These are phyloP conservation scores for Frieseomelitta varia DNA, from an alignment of 1,140 invertebrate genomes.

Conservation along the genomic window DNA sequence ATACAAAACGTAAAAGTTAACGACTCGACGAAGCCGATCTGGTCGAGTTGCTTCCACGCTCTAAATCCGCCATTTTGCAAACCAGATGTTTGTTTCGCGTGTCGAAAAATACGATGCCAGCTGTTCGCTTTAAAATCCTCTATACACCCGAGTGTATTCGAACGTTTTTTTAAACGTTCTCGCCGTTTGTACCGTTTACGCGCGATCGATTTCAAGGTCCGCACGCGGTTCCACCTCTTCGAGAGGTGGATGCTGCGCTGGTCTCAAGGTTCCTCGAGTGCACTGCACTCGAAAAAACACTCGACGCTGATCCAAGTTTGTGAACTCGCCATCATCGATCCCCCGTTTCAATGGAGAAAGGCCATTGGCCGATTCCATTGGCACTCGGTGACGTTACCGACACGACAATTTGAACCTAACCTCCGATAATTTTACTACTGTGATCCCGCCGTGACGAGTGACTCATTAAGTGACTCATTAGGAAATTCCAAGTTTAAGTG, in stretches of 20 bases:
- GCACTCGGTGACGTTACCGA: background rate
- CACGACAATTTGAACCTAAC: too few relatives aligned
- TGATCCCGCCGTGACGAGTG: background rate
- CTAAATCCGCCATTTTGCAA: background rate
- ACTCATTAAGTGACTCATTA: background rate
- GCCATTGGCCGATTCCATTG: background rate
- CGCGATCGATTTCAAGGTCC: slow-evolving; percentile 18
- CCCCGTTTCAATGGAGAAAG: background rate
- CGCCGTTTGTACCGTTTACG: background rate
- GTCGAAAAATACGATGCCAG: background rate
- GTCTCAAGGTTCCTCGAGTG: slow-evolving; percentile 2
- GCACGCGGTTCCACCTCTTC: background rate
- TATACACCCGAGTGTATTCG: too few relatives aligned
- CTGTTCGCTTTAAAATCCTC: background rate
- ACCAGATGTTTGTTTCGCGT: background rate
- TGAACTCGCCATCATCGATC: slow-evolving; percentile 21
- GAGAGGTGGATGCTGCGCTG: background rate
- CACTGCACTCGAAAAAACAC: slow-evolving; percentile 2
- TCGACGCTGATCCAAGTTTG: background rate
- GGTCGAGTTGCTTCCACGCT: background rate
- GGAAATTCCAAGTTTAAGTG: too few relatives aligned
- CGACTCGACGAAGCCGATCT: background rate
- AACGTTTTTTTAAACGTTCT: background rate
- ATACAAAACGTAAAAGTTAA: background rate
- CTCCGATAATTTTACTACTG: background rate